These are phyloP conservation scores for Lasioglossum calceatum DNA, from an alignment of 2,888 invertebrate species.

Conservation along the genomic window DNA sequence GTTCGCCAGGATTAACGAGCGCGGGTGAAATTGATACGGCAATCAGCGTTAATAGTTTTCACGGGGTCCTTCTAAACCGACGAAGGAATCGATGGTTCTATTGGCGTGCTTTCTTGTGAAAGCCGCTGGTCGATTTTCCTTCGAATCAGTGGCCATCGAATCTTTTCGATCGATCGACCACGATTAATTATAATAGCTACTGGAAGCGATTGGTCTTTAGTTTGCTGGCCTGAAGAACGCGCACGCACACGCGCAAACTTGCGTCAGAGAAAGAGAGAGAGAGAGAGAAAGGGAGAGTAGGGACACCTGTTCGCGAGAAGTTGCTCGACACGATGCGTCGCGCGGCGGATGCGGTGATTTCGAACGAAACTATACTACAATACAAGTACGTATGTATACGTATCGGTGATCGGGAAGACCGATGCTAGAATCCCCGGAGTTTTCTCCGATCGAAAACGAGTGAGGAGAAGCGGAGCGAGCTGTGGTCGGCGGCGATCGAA, in stretches of 20 bases:
- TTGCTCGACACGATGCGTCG: neutral
- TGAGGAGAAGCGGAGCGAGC: neutral
- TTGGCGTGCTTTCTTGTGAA: neutral
- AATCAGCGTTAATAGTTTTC: conserved; percentile 17
- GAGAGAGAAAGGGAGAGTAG: neutral
- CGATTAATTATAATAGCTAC: neutral
- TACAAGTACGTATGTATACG: neutral
- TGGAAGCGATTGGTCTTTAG: neutral
- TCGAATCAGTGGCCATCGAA: neutral
- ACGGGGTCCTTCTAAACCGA: neutral
- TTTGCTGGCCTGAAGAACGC: neutral
- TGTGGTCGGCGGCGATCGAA: neutral
- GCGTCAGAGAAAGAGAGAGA: neutral
- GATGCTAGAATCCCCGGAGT: neutral
- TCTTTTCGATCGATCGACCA: neutral
- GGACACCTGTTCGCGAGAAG: neutral
- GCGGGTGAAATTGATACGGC: conserved; percentile 40
- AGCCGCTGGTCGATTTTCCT: neutral
- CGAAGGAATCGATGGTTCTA: neutral
- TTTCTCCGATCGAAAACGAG: neutral
- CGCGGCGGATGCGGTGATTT: conserved; percentile 15
- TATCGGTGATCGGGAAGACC: neutral
- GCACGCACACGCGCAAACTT: neutral
- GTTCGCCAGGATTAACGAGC: conserved; percentile 23
- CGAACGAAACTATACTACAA: neutral